phyloP scores from a whole-genome alignment of 2,797 vertebrate genomes.

The Bucorvus abyssinicus region DNA sequence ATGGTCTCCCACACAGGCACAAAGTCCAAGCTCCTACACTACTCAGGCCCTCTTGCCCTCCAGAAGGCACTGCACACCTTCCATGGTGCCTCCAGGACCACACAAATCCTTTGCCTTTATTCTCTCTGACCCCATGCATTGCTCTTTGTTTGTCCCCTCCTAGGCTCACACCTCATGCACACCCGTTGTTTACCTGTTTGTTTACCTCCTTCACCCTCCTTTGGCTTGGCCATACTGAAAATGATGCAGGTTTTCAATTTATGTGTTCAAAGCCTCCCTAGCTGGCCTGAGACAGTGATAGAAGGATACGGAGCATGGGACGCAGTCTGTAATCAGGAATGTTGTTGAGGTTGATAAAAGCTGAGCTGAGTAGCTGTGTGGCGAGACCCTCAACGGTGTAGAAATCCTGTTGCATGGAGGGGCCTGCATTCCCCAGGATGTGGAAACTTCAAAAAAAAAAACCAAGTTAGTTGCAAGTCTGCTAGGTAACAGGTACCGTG shows the following conservation, averaged over 20 bases:
- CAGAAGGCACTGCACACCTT: background rate
- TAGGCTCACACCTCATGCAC: background rate
- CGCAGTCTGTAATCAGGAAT: conserved; percentile 93
- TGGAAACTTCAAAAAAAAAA: conserved; percentile 81
- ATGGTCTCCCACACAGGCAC: background rate
- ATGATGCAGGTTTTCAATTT: background rate
- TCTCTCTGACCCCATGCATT: background rate
- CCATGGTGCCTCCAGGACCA: background rate
- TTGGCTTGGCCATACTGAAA: background rate
- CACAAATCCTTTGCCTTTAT: background rate
- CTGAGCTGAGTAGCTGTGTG: conserved; percentile 85
- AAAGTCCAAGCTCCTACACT: background rate
- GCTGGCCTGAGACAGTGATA: background rate
- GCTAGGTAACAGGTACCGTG: background rate
- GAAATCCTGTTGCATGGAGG: conserved; percentile 92
- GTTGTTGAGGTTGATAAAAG: conserved; percentile 86
- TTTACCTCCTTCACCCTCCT: background rate
- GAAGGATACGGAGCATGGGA: conserved; percentile 95
- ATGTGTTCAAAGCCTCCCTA: background rate
- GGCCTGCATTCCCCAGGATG: conserved; percentile 87
- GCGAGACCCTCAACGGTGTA: conserved; percentile 87
- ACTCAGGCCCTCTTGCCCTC: background rate
- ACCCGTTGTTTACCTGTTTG: background rate
- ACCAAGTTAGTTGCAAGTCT: background rate
- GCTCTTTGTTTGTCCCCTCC: background rate